Conservation (phyloP, 2,113 vertebrate genomes). For the human region DNA sequence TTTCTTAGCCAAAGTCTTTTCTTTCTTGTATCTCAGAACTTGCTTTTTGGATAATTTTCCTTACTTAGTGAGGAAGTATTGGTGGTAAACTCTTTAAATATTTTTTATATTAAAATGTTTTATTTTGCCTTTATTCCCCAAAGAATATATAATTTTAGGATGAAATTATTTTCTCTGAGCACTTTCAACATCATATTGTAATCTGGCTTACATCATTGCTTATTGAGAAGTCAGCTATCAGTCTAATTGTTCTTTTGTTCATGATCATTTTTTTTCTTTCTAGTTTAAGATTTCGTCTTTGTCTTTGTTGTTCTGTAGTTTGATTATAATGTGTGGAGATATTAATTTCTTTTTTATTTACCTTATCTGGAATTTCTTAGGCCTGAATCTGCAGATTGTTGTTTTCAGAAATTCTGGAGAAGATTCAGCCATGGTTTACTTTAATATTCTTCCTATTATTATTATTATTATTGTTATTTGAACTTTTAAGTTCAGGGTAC, state of each 20-base stretch:
- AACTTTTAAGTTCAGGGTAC: too few relatives aligned
- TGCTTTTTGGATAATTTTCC: slow-evolving; percentile 15
- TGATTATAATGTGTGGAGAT: neutral
- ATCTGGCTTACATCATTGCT: neutral
- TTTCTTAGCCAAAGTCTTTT: neutral
- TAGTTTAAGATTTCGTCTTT: slow-evolving; percentile 23
- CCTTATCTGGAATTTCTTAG: neutral
- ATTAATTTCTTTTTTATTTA: neutral
- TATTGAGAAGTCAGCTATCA: neutral
- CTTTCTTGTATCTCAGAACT: neutral
- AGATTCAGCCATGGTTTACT: neutral
- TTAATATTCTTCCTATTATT: neutral
- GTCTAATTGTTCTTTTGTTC: neutral
- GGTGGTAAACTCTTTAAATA: neutral
- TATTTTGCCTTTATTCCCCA: neutral
- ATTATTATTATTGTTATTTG: too few relatives aligned
- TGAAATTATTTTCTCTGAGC: neutral
- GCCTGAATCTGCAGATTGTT: neutral
- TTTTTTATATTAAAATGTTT: neutral
- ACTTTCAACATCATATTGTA: slow-evolving; percentile 34
- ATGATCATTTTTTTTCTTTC: neutral
- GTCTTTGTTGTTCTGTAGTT: neutral
- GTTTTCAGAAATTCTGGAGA: neutral
- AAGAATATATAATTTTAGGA: neutral
- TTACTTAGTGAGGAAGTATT: neutral